Evolutionary conservation across 2,113 vertebrate genomes (phyloP), one percentile per base, ranked within the genome.

Genomic region (Riparia riparia): DNA sequence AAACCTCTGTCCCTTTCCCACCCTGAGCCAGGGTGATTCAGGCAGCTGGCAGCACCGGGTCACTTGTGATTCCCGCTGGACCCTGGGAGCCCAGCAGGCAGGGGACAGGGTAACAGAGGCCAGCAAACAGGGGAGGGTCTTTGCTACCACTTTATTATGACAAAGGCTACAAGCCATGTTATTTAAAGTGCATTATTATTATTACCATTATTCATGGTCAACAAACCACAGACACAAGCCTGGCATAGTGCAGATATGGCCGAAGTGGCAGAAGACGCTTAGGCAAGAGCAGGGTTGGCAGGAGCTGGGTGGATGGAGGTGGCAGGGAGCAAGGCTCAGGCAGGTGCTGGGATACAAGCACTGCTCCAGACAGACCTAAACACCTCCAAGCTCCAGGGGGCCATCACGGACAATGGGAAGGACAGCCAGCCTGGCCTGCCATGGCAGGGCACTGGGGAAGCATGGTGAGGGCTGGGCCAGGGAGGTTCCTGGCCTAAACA

Each of bases 101-200:
- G 74, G 32, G 42, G 14, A 45, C 14, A 14, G 25, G 45, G 39
- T 45, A 34, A 96, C 5, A 73, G 64, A 94, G 41, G 31, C 42
- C 81, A 79, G 53, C 13, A 5, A 51, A 6, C 20, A 2, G 14
- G 2, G 28, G 49, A 69, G 41, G 44, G 60, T 77, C 70, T 84
- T 96, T 7, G 73, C 98, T 97, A 96, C 95, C 96, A 95, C 97
- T 98, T 98, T 98, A 98, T 98, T 98, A 86, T 82, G 95, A 95
- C 95, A 96, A 97, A 98, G 96, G 95, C 98, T 96, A 98, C 96
- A 97, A 98, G 97, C 98, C 97, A 96, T 71, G 31, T 89, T 94
- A 97, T 93, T 97, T 90, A 98, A 98, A 98, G 98, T 98, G 98
- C 98, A 91, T 98, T 88, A 93, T 97, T 95, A 93, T 97, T 95